Conservation (phyloP, 2,113 vertebrate species). For the Hassar affinis region DNA sequence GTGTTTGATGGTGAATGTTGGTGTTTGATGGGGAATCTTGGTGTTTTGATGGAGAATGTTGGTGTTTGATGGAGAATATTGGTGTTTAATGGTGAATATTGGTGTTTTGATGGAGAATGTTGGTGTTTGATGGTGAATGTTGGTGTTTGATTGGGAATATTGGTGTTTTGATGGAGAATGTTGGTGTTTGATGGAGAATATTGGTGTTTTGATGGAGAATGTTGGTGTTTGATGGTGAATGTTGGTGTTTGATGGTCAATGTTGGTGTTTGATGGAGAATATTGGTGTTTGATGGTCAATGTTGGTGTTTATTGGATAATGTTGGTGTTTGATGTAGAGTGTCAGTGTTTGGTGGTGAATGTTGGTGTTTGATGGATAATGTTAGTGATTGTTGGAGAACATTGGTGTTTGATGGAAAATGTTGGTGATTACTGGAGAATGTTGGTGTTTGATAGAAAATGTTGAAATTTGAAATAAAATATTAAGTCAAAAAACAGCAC, state of each 20-base stretch:
- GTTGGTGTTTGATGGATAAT: background rate
- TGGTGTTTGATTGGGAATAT: no score
- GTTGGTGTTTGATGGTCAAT: background rate
- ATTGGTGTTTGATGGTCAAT: no score
- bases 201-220: no score
- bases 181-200: no score
- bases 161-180: no score
- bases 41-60: background rate
- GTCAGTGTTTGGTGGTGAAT: background rate
- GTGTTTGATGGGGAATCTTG: no score
- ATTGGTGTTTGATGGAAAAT: background rate
- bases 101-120: no score
- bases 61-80: no score
- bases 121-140: background rate
- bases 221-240: no score
- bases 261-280: background rate
- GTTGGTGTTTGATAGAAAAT: background rate
- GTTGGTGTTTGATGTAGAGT: background rate
- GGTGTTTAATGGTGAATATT: no score
- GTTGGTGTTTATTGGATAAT: no score
- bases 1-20: no score
- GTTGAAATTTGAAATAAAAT: background rate
- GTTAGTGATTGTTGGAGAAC: background rate
- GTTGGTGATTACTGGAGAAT: background rate
- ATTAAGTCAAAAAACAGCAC: background rate